Conservation (phyloP, 2,113 vertebrate genomes). For the Neolamprologus cancellatus region DNA sequence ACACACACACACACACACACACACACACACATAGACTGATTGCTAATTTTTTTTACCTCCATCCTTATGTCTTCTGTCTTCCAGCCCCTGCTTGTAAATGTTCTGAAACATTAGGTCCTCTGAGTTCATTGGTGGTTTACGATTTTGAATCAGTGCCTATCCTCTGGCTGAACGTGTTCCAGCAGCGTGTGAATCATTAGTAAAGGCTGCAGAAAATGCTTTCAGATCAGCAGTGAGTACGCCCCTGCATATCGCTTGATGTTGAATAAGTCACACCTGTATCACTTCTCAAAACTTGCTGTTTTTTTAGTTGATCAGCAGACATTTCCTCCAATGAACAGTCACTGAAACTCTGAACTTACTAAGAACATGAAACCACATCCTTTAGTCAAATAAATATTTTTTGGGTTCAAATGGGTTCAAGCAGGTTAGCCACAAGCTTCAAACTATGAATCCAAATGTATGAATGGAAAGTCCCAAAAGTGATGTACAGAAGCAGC, state of each 20-base stretch:
- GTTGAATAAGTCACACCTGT: background rate
- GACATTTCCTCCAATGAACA: background rate
- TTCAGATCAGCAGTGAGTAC: background rate
- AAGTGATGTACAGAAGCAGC: background rate
- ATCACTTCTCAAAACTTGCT: background rate
- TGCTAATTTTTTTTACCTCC: background rate
- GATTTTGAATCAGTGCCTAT: background rate
- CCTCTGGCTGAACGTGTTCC: background rate
- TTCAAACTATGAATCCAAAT: background rate
- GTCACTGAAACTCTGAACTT: background rate
- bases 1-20: constrained; percentile 6
- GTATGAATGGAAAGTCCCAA: background rate
- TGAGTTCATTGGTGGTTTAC: background rate
- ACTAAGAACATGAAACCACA: background rate
- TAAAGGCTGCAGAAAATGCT: background rate
- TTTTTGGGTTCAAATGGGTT: background rate
- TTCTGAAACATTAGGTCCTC: background rate
- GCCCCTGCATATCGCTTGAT: background rate
- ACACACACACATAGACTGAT: background rate
- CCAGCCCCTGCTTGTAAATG: background rate
- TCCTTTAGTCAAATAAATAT: background rate
- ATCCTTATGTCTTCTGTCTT: background rate
- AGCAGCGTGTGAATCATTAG: background rate
- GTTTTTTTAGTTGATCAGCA: background rate
- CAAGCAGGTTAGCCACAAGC: background rate